Evolutionary conservation across 1,140 invertebrate species (phyloP).

Genomic region (Philopotamus ludificatus): DNA sequence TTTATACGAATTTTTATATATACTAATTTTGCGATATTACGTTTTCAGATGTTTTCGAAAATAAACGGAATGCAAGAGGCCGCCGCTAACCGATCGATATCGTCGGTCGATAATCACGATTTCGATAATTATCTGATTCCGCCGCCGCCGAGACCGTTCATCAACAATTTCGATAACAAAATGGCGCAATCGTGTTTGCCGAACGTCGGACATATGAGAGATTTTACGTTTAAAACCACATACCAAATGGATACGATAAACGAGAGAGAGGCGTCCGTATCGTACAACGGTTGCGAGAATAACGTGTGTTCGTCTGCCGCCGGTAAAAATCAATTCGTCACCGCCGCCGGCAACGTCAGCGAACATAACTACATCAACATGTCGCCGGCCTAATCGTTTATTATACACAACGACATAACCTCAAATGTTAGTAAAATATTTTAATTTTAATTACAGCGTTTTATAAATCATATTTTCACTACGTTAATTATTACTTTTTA

Average conservation of each 20-base stretch:
- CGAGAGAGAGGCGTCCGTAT: slow-evolving; percentile 20
- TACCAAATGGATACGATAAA: slow-evolving; percentile 40
- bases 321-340: slow-evolving; percentile 16
- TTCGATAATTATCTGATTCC: slow-evolving; percentile 61
- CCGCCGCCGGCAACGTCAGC: slow-evolving; percentile 18
- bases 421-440: not conserved
- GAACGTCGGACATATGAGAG: slow-evolving; percentile 23
- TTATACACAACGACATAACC: not conserved
- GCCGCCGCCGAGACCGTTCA: slow-evolving; percentile 57
- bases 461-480: too few relatives aligned
- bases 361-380: slow-evolving; percentile 41
- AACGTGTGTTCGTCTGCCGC: not conserved
- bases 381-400: slow-evolving; percentile 30
- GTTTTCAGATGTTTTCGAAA: slow-evolving; percentile 35
- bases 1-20: slow-evolving; percentile 27
- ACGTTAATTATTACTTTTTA: not conserved
- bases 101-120: slow-evolving; percentile 45
- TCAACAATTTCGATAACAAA: slow-evolving; percentile 2
- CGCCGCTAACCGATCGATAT: slow-evolving; percentile 6
- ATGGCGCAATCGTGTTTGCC: not conserved
- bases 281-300: slow-evolving; percentile 1
- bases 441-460: too few relatives aligned
- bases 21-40: slow-evolving; percentile 9
- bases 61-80: slow-evolving; percentile 22
- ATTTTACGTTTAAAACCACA: slow-evolving; percentile 25